Conservation (phyloP, 1,140 invertebrate genomes). For the Ericerus pela region DNA sequence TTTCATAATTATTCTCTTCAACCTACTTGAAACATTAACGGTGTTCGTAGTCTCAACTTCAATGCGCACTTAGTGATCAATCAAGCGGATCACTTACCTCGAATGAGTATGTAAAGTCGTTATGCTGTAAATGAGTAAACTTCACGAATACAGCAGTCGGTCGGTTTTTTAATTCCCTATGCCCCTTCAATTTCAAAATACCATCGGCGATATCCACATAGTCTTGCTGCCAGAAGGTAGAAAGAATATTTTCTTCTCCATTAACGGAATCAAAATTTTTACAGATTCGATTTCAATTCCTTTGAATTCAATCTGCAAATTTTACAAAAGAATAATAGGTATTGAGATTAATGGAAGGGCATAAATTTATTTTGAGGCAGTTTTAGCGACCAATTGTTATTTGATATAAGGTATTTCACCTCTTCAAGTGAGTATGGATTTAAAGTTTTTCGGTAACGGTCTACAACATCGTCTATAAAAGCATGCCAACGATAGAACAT, state of each 20-base stretch:
- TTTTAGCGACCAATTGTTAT: too few relatives aligned
- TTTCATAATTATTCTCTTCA: too few relatives aligned
- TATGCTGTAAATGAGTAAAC: conserved; percentile 35
- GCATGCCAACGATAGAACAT: conserved; percentile 74
- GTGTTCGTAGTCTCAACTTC: too few relatives aligned
- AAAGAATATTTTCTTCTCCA: conserved; percentile 26
- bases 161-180: conserved; percentile 20
- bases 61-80: too few relatives aligned
- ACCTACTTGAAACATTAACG: too few relatives aligned
- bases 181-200: conserved; percentile 32
- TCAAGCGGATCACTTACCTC: conserved; percentile 20
- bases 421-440: conserved; percentile 41
- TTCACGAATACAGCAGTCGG: conserved; percentile 33
- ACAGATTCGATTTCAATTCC: too few relatives aligned
- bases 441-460: conserved; percentile 54
- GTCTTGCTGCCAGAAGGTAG: conserved; percentile 37
- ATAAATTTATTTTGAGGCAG: too few relatives aligned
- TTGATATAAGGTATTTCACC: too few relatives aligned
- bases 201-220: conserved; percentile 36
- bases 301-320: too few relatives aligned
- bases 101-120: conserved; percentile 30
- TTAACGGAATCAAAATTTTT: too few relatives aligned
- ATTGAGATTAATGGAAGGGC: too few relatives aligned
- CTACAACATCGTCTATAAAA: conserved; percentile 62
- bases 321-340: too few relatives aligned